Evolutionary conservation across 2,797 vertebrate species (phyloP).

Genomic region (Pseudochromis fuscus): DNA sequence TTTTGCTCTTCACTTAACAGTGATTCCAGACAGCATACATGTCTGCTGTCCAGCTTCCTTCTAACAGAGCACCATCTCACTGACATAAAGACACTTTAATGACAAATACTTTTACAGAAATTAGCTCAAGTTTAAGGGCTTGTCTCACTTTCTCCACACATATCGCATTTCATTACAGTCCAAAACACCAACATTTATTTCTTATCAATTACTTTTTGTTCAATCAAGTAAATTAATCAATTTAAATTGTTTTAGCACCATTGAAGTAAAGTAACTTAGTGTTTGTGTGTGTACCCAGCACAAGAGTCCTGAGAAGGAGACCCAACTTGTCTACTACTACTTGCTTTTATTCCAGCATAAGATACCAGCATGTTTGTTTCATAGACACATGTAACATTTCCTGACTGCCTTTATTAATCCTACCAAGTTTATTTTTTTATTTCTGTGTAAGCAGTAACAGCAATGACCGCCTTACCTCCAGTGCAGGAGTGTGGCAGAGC

Average conservation of each 20-base stretch:
- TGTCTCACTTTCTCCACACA: no score
- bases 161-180: not conserved
- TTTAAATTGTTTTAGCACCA: not conserved
- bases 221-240: no score
- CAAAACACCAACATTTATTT: no score
- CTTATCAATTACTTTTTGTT: not conserved
- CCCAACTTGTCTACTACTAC: not conserved
- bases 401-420: not conserved
- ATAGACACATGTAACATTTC: not conserved
- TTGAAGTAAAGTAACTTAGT: no score
- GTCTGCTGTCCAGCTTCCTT: not conserved
- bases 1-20: not conserved
- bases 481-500: constrained; percentile 86
- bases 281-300: not conserved
- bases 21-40: not conserved
- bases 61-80: not conserved
- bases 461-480: constrained; percentile 87
- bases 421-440: not conserved
- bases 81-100: not conserved
- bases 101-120: not conserved
- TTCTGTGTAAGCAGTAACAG: not conserved
- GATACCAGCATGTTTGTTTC: not conserved
- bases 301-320: not conserved
- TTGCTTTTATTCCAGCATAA: not conserved
- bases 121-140: not conserved